A percentile compares a stretch with the other conserved stretches of the same genome.
Evolutionary conservation across 2,113 vertebrate species (phyloP).

Genomic region (Glaucidium brasilianum): DNA sequence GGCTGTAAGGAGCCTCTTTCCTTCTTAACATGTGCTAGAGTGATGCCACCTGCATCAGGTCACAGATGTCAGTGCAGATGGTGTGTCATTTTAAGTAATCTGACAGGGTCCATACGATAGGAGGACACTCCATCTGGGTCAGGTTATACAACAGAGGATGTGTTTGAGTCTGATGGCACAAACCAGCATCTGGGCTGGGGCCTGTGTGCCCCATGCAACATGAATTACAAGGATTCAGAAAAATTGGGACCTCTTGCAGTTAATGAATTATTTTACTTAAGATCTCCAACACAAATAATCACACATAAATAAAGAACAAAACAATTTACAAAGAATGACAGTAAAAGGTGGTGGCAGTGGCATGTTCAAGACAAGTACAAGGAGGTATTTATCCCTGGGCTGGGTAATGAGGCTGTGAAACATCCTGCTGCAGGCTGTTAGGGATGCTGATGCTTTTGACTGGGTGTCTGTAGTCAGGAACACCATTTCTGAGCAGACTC

Average conservation of each 20-base stretch:
- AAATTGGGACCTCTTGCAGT: background rate
- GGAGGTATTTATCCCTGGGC: background rate
- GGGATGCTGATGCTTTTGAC: background rate
- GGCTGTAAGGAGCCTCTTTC: background rate
- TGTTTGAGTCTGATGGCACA: background rate
- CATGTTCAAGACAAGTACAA: accelerated
- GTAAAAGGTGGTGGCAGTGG: background rate
- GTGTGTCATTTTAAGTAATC: background rate
- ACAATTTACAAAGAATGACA: background rate
- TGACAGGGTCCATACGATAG: background rate
- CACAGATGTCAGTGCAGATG: background rate
- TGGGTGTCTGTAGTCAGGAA: background rate
- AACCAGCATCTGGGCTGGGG: background rate
- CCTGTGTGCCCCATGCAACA: accelerated
- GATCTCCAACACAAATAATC: background rate
- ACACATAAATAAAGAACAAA: background rate
- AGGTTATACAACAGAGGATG: background rate
- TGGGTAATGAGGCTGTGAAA: background rate
- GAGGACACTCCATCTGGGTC: background rate
- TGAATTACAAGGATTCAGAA: background rate
- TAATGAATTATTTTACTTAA: background rate
- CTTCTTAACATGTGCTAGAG: background rate
- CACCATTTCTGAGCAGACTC: background rate
- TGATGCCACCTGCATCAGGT: background rate
- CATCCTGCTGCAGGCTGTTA: background rate